A percentile compares a stretch with the other conserved stretches of the same genome.
Evolutionary conservation across 2,888 invertebrate genomes (phyloP).

Genomic region (Magallana nippona): DNA sequence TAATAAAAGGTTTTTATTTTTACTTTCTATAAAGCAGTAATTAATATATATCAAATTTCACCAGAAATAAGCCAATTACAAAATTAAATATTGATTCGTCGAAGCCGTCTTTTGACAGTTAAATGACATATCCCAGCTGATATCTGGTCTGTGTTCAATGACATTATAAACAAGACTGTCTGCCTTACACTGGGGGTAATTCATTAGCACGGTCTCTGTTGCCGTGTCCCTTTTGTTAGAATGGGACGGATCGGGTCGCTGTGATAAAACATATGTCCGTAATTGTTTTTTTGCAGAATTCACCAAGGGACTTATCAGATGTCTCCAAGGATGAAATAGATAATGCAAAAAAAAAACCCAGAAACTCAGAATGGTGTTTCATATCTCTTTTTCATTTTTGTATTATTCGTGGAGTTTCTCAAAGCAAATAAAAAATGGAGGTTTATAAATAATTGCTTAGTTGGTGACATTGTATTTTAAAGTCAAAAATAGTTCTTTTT

Average conservation of each 20-base stretch:
- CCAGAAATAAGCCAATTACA: background rate
- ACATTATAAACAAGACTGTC: background rate
- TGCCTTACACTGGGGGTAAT: background rate
- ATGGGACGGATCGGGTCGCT: background rate
- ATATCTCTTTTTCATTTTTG: too few species aligned
- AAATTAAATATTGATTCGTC: constrained; percentile 16
- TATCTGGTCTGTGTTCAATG: background rate
- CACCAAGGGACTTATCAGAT: background rate
- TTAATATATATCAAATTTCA: background rate
- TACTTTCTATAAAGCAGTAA: background rate
- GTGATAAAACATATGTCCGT: constrained; percentile 7
- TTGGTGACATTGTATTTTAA: too few species aligned
- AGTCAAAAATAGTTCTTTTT: too few species aligned
- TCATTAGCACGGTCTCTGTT: background rate
- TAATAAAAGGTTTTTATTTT: too few species aligned
- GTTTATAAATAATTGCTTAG: too few species aligned
- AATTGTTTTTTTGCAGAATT: background rate
- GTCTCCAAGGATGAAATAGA: background rate
- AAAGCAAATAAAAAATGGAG: too few species aligned
- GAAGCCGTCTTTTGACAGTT: background rate
- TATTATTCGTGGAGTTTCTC: too few species aligned
- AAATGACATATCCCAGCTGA: background rate
- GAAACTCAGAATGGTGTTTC: background rate
- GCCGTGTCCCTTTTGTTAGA: background rate
- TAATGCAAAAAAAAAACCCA: background rate